Percentiles rank a stretch among this genome's conserved stretches.
These are phyloP conservation scores for Scaptomyza caliginosa DNA, from an alignment of 2,888 invertebrate genomes.

Conservation along the genomic window DNA sequence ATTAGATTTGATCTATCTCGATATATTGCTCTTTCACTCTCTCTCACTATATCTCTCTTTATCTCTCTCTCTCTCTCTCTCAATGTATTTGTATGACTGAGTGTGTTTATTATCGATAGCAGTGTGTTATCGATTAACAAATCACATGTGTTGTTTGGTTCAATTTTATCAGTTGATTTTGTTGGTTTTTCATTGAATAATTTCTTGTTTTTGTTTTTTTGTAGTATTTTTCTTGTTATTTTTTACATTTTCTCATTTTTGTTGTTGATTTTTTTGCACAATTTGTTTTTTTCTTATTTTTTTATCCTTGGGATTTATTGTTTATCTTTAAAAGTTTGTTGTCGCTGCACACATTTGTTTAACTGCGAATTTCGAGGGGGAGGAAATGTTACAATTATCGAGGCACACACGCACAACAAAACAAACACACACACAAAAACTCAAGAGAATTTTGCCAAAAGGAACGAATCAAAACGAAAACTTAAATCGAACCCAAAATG, in stretches of 20 bases:
- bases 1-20: slow-evolving; percentile 1
- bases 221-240: slow-evolving; percentile 8
- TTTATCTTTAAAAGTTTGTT: slow-evolving; percentile 36
- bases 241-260: slow-evolving; percentile 6
- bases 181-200: slow-evolving; percentile 11
- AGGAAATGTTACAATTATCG: slow-evolving; percentile 5
- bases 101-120: slow-evolving; percentile 20
- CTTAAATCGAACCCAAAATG: slow-evolving; percentile 4
- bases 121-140: slow-evolving; percentile 13
- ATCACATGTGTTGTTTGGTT: slow-evolving; percentile 3
- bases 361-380: slow-evolving; percentile 19
- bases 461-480: slow-evolving; percentile 27
- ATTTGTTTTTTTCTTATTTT: slow-evolving; percentile 26
- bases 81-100: not conserved
- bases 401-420: not conserved
- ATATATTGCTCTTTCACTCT: slow-evolving; percentile 16
- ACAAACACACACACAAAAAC: slow-evolving; percentile 8
- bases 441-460: slow-evolving; percentile 53
- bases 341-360: slow-evolving; percentile 35
- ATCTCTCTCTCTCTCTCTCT: not conserved
- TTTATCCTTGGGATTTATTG: slow-evolving; percentile 36
- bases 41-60: too few relatives aligned
- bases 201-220: not conserved
- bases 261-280: slow-evolving; percentile 18
- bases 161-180: slow-evolving; percentile 14